These are phyloP conservation scores for Manacus vitellinus DNA, from an alignment of 2,113 vertebrate species.

Conservation along the genomic window DNA sequence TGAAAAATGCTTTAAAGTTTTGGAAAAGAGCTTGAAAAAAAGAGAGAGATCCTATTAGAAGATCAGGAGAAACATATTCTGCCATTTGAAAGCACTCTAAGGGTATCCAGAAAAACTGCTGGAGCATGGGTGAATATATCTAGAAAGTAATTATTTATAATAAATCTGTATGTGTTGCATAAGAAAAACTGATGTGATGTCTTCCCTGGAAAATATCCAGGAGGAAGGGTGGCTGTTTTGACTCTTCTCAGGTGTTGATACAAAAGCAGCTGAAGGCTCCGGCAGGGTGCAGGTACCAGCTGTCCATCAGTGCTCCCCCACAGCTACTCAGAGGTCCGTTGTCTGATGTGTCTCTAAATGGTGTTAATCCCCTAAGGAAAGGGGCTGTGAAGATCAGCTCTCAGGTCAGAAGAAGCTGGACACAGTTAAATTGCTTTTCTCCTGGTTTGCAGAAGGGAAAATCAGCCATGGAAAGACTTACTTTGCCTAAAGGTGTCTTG, in stretches of 20 bases:
- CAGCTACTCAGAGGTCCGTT: neutral
- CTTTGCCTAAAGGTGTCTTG: neutral
- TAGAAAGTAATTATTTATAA: neutral
- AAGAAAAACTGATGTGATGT: neutral
- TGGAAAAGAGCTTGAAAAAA: neutral
- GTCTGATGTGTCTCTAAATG: neutral
- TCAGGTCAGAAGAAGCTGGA: neutral
- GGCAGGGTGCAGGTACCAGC: accelerated
- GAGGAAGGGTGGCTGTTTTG: neutral
- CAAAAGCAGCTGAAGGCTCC: neutral
- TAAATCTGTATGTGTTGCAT: neutral
- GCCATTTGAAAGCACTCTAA: neutral
- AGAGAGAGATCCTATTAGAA: neutral
- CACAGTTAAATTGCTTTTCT: neutral
- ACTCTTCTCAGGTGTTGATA: neutral
- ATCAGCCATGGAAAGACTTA: neutral
- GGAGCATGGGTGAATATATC: neutral
- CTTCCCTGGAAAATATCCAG: neutral
- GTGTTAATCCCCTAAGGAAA: neutral
- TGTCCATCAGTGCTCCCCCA: neutral
- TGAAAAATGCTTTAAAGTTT: neutral
- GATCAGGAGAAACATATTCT: neutral
- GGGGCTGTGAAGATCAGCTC: neutral
- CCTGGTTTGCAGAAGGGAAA: neutral
- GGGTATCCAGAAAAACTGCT: neutral